Evolutionary conservation across 2,797 vertebrate species (phyloP).

Genomic region (Hipposideros larvatus): DNA sequence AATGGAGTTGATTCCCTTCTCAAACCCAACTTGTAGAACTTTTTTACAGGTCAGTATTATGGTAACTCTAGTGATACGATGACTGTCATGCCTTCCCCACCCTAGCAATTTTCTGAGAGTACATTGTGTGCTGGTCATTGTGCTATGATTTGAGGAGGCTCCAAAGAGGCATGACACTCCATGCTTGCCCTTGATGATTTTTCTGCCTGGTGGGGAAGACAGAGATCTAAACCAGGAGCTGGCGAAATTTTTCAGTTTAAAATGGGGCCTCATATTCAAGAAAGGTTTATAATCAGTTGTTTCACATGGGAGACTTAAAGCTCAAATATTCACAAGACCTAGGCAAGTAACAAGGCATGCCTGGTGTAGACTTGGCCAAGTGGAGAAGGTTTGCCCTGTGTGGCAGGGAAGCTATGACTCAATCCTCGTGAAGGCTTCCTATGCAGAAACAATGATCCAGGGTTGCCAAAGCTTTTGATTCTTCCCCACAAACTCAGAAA

Average conservation of each 20-base stretch:
- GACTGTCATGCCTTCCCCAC: background rate
- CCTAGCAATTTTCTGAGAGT: background rate
- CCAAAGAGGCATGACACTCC: background rate
- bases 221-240: background rate
- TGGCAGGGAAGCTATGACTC: background rate
- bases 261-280: background rate
- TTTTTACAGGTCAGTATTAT: slow-evolving; percentile 21
- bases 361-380: background rate
- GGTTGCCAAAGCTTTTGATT: background rate
- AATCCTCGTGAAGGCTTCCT: background rate
- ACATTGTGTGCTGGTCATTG: background rate
- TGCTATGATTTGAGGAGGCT: background rate
- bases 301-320: background rate
- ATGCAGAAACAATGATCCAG: background rate
- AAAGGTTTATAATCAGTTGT: background rate
- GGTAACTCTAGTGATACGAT: background rate
- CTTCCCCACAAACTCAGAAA: background rate
- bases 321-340: background rate
- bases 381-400: background rate
- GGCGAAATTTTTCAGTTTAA: background rate
- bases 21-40: slow-evolving; percentile 48
- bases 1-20: background rate
- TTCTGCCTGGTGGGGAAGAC: background rate
- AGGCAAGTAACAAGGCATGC: background rate
- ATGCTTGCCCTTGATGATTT: background rate